Evolutionary conservation across 2,888 invertebrate species (phyloP).

Genomic region (Dione juno): DNA sequence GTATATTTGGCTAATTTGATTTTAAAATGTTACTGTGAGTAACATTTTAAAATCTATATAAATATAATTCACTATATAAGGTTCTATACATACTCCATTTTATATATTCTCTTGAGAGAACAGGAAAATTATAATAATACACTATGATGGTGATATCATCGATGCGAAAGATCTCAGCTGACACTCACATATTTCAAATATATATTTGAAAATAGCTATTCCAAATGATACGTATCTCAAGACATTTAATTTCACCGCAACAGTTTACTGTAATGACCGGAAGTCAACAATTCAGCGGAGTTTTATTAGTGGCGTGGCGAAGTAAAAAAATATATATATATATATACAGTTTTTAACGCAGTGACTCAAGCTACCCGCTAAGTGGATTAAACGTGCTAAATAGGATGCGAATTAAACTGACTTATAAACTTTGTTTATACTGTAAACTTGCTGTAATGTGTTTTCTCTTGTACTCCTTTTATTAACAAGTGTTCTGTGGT

Average conservation of each 20-base stretch:
- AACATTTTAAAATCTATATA: too few species aligned
- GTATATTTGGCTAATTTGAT: too few species aligned
- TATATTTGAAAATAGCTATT: background rate
- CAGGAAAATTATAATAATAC: too few species aligned
- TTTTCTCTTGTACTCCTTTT: slow-evolving; percentile 15
- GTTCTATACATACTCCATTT: too few species aligned
- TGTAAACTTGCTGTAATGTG: slow-evolving; percentile 26
- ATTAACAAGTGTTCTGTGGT: background rate
- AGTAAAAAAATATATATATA: slow-evolving; percentile 28
- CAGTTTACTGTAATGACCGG: slow-evolving; percentile 21
- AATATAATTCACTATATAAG: too few species aligned
- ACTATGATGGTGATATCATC: too few species aligned
- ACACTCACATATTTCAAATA: too few species aligned
- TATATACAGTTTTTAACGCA: slow-evolving; percentile 19
- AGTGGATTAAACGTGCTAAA: slow-evolving; percentile 42
- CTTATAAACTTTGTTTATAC: slow-evolving; percentile 34
- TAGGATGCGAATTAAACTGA: slow-evolving; percentile 41
- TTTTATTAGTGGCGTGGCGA: slow-evolving; percentile 21
- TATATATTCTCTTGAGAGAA: too few species aligned
- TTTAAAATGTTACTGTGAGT: too few species aligned
- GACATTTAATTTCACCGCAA: slow-evolving; percentile 8
- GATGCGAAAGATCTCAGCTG: too few species aligned
- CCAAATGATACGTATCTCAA: background rate
- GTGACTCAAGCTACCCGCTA: slow-evolving; percentile 28
- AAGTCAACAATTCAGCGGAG: slow-evolving; percentile 24